A percentile compares a stretch with the other conserved stretches of the same genome.
Conservation (phyloP, 2,797 vertebrate species). For the Myotis findleyi region DNA sequence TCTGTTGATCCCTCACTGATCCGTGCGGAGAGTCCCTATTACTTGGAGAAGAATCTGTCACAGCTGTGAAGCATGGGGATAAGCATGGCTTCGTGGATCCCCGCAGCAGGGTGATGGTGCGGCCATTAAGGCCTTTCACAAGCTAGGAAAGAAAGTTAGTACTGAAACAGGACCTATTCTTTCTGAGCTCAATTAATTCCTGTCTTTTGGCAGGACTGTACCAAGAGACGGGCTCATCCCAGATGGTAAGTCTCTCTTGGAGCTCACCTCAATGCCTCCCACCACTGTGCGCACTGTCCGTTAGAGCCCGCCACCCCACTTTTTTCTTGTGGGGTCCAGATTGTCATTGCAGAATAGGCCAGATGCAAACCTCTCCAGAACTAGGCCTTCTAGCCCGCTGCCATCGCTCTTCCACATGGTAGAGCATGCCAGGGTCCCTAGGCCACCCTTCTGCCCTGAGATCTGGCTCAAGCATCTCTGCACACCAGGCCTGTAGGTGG, state of each 20-base stretch:
- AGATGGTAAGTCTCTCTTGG: no score
- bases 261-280: neutral
- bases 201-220: neutral
- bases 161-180: neutral
- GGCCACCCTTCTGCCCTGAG: neutral
- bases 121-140: neutral
- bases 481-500: neutral
- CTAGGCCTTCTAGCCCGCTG: neutral
- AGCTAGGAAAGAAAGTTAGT: neutral
- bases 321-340: neutral
- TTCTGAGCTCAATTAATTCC: neutral
- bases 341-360: neutral
- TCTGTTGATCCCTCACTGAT: neutral
- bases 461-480: neutral
- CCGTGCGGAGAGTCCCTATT: no score
- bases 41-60: neutral
- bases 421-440: neutral
- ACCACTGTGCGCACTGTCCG: rapidly evolving
- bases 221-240: neutral
- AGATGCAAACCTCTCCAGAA: neutral
- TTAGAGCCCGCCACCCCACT: neutral
- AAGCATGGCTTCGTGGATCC: neutral
- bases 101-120: neutral
- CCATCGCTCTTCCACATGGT: rapidly evolving
- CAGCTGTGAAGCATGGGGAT: neutral